A percentile compares a stretch with the other conserved stretches of the same genome.
Evolutionary conservation across 92 coral and sea anemone genomes (phyloP).

Genomic region (Blastomussa wellsi): DNA sequence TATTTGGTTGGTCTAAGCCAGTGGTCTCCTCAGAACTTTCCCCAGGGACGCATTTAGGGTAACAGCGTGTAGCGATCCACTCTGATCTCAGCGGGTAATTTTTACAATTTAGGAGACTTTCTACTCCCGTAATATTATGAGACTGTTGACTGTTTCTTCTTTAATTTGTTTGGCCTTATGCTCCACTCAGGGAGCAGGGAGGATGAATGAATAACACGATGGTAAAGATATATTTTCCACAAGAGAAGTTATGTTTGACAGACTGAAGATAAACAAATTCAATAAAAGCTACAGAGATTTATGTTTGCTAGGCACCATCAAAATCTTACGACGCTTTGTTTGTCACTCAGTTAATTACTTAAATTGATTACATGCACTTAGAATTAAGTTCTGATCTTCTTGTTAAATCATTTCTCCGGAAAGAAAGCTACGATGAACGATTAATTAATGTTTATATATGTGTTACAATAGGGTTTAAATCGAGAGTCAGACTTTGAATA

Average conservation of each 20-base stretch:
- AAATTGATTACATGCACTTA: neutral
- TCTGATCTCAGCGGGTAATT: neutral
- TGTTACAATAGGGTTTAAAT: neutral
- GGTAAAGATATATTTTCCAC: neutral
- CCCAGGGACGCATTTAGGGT: too few relatives aligned
- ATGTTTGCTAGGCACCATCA: neutral
- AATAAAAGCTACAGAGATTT: neutral
- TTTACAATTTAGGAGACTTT: too few relatives aligned
- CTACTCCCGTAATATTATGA: neutral
- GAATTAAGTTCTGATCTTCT: neutral
- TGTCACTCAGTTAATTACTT: neutral
- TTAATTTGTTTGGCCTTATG: neutral
- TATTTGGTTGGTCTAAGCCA: too few relatives aligned
- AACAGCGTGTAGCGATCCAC: too few relatives aligned
- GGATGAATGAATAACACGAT: neutral
- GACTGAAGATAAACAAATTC: neutral
- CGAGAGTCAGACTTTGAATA: neutral
- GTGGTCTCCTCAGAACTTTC: too few relatives aligned
- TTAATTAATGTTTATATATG: neutral
- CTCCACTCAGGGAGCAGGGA: too few relatives aligned
- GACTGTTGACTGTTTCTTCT: neutral
- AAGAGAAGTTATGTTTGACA: neutral
- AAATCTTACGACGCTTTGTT: neutral
- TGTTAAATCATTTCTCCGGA: neutral
- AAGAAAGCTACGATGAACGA: neutral